Percentiles rank a stretch among this genome's conserved stretches.
These are phyloP conservation scores for Meteorus sp. DNA, from an alignment of 1,140 invertebrate species.

Conservation along the genomic window DNA sequence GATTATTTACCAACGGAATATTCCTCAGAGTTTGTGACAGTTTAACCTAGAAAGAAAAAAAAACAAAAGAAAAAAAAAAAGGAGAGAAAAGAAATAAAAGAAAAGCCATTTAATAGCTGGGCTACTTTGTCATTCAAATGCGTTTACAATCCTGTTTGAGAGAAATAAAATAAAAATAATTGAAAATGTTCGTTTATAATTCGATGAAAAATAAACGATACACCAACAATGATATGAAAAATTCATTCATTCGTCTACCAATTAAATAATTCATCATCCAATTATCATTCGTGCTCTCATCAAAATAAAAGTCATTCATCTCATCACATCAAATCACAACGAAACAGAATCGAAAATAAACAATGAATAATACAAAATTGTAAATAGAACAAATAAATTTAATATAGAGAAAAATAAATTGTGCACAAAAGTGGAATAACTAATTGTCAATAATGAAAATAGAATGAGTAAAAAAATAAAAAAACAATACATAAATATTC, in stretches of 20 bases:
- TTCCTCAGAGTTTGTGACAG: background rate
- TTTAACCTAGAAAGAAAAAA: conserved; percentile 14
- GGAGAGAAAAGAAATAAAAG: too few relatives aligned
- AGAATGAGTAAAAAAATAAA: too few relatives aligned
- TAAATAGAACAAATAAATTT: too few relatives aligned
- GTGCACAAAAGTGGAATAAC: too few relatives aligned
- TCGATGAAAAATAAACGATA: too few relatives aligned
- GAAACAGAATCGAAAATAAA: too few relatives aligned
- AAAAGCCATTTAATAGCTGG: conserved; percentile 12
- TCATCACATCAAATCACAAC: too few relatives aligned
- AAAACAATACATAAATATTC: too few relatives aligned
- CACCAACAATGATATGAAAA: conserved; percentile 1
- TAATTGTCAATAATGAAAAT: too few relatives aligned
- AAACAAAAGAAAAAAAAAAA: too few relatives aligned
- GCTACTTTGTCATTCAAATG: background rate
- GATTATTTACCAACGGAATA: conserved; percentile 17
- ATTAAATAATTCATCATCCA: background rate
- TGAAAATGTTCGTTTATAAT: background rate
- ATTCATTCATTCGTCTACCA: background rate
- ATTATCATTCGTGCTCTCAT: background rate
- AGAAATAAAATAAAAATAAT: background rate
- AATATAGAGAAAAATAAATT: too few relatives aligned
- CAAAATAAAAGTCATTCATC: background rate
- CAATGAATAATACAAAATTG: too few relatives aligned
- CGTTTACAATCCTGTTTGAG: background rate